phyloP scores from a whole-genome alignment of 2,888 invertebrate species.

The Spialia ferax region DNA sequence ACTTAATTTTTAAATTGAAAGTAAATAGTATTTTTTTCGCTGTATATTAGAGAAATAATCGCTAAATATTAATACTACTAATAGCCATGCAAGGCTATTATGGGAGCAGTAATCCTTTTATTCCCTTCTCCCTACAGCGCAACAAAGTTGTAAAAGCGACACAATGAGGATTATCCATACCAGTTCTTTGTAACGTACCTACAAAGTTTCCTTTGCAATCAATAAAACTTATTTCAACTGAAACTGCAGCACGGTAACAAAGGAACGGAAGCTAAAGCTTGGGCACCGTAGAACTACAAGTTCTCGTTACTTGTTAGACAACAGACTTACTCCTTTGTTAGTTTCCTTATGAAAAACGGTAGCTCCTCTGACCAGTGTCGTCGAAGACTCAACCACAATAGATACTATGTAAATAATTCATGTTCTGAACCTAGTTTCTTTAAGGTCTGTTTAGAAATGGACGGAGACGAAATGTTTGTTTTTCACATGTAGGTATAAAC shows the following conservation, averaged over 20 bases:
- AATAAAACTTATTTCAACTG: slow-evolving; percentile 5
- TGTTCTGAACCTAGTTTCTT: slow-evolving; percentile 8
- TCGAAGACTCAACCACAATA: slow-evolving; percentile 6
- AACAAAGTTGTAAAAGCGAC: neutral
- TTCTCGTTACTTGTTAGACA: neutral
- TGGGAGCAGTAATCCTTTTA: too few relatives aligned
- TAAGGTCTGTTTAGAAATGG: neutral
- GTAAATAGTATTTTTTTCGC: too few relatives aligned
- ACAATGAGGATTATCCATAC: neutral
- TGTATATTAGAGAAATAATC: too few relatives aligned
- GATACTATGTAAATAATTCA: slow-evolving; percentile 8
- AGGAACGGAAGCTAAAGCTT: neutral
- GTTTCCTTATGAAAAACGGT: neutral
- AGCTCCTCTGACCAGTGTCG: neutral
- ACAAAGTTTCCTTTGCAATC: slow-evolving; percentile 3
- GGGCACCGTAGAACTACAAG: neutral
- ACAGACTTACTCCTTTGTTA: neutral
- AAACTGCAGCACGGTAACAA: slow-evolving; percentile 3
- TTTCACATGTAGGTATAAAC: neutral
- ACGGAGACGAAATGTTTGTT: slow-evolving; percentile 14
- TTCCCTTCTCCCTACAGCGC: too few relatives aligned
- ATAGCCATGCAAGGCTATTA: too few relatives aligned
- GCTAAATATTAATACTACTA: too few relatives aligned
- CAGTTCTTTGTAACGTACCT: neutral
- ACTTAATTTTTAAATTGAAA: too few relatives aligned